These are phyloP conservation scores for Stenurella melanura DNA, from an alignment of 2,888 invertebrate genomes.

Conservation along the genomic window DNA sequence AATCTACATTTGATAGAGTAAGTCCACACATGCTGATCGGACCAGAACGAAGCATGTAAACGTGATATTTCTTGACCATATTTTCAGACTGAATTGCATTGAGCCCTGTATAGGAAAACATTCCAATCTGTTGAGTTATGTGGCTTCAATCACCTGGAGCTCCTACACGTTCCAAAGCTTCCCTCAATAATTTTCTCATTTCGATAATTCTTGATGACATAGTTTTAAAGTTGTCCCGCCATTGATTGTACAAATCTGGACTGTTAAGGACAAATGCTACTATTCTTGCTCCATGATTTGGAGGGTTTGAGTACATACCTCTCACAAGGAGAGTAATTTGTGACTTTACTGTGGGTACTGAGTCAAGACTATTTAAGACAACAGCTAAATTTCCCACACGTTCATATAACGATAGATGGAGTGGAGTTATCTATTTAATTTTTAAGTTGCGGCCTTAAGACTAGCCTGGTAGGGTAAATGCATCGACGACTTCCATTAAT, in stretches of 20 bases:
- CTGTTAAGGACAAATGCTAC: slow-evolving; percentile 89
- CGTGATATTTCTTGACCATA: slow-evolving; percentile 88
- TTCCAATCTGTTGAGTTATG: slow-evolving; percentile 95
- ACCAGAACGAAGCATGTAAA: slow-evolving; percentile 94
- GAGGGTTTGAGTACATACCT: slow-evolving; percentile 97
- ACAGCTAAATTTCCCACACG: slow-evolving; percentile 94
- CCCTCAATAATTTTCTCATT: slow-evolving; percentile 88
- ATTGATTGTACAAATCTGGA: slow-evolving; percentile 85
- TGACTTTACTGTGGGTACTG: slow-evolving; percentile 83
- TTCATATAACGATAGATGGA: too few species aligned
- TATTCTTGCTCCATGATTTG: slow-evolving; percentile 94
- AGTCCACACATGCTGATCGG: slow-evolving; percentile 98
- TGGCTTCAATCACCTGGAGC: slow-evolving; percentile 98
- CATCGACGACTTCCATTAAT: too few species aligned
- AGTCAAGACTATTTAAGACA: slow-evolving; percentile 80
- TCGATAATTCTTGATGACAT: slow-evolving; percentile 93
- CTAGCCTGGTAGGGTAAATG: too few species aligned
- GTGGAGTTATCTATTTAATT: too few species aligned
- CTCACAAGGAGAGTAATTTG: slow-evolving; percentile 92
- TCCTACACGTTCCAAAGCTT: slow-evolving; percentile 82
- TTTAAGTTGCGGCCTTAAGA: too few species aligned
- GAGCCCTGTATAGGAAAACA: slow-evolving; percentile 99
- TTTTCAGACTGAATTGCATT: slow-evolving; percentile 85
- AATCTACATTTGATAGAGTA: slow-evolving; percentile 91
- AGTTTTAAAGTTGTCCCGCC: slow-evolving; percentile 87